These are phyloP conservation scores for Hippocampus zosterae DNA, from an alignment of 2,113 vertebrate species.

Conservation along the genomic window DNA sequence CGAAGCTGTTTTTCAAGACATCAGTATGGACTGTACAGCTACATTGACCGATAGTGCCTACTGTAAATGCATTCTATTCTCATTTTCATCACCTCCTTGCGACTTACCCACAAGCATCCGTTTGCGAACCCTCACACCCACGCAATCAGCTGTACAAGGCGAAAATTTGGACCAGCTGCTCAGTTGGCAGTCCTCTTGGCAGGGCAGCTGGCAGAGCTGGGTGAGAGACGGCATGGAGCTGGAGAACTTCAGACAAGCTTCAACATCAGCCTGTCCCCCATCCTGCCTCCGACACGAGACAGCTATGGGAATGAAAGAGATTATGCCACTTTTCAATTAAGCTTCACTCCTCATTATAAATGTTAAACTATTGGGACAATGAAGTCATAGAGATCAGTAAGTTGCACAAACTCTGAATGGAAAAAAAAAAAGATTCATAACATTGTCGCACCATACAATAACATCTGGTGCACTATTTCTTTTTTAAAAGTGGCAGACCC, in stretches of 20 bases:
- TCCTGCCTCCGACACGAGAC: conserved; percentile 93
- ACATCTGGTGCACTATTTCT: no score
- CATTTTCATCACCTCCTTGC: not conserved
- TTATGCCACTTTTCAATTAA: not conserved
- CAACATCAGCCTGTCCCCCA: conserved; percentile 82
- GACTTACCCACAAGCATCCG: conserved; percentile 84
- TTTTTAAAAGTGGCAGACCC: no score
- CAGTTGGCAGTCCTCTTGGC: conserved; percentile 94
- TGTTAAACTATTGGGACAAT: no score
- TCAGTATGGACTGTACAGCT: no score
- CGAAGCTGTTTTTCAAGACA: no score
- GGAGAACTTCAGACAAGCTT: conserved; percentile 79
- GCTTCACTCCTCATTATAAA: not conserved
- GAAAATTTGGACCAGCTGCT: conserved; percentile 95
- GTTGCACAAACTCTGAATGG: no score
- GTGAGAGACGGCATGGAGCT: conserved; percentile 85
- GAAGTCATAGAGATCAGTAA: no score
- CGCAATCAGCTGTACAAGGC: conserved; percentile 87
- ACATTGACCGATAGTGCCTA: no score
- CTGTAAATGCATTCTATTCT: no score
- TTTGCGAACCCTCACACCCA: conserved; percentile 87
- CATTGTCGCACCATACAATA: no score
- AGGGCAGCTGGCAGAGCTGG: conserved; percentile 88
- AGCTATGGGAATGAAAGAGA: conserved; percentile 65
- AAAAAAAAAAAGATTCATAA: no score